Conservation (phyloP, 1,140 invertebrate species). For the Apis cerana region DNA sequence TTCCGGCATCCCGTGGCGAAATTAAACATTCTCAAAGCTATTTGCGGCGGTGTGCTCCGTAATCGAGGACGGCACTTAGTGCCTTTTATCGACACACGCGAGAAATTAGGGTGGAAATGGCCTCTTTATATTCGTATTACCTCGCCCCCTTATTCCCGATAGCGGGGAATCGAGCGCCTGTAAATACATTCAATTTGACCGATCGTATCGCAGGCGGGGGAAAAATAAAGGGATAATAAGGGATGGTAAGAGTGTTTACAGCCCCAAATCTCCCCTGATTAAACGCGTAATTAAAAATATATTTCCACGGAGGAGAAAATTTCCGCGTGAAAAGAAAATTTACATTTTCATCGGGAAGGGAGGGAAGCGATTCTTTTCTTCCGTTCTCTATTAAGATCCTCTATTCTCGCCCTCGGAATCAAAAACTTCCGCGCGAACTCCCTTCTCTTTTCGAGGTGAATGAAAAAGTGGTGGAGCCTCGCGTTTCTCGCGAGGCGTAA, state of each 20-base stretch:
- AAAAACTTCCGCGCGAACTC: neutral
- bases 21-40: constrained; percentile 67
- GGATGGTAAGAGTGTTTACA: constrained; percentile 2
- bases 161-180: neutral
- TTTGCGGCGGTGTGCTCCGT: constrained; percentile 53
- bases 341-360: neutral
- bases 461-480: neutral
- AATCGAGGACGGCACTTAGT: constrained; percentile 60
- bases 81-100: constrained; percentile 58
- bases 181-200: constrained; percentile 58
- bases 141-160: neutral
- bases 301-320: neutral
- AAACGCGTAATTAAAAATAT: constrained; percentile 30
- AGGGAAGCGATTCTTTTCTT: neutral
- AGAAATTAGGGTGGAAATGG: constrained; percentile 63
- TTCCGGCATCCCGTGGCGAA: constrained; percentile 44
- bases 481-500: neutral
- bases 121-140: constrained; percentile 66
- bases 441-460: too few relatives aligned
- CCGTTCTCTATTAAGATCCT: neutral
- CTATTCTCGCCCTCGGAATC: neutral
- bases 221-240: neutral
- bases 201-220: constrained; percentile 25
- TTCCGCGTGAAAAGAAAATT: neutral
- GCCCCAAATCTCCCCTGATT: too few relatives aligned